These are phyloP conservation scores for Anthrax anthrax DNA, from an alignment of 2,888 invertebrate genomes.

Conservation along the genomic window DNA sequence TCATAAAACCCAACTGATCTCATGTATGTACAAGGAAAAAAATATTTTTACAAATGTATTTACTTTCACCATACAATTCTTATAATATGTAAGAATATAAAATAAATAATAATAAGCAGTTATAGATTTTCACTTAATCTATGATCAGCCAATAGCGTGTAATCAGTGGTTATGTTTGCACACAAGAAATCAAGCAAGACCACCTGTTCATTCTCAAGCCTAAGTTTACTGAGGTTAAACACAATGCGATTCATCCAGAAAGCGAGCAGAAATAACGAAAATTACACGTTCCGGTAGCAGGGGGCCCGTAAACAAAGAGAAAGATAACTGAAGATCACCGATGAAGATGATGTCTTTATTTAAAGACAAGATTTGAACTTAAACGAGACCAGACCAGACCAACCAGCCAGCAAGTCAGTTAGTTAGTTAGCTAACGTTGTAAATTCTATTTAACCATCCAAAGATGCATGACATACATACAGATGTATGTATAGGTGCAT, in stretches of 20 bases:
- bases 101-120: background rate
- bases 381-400: background rate
- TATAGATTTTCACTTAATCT: background rate
- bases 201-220: background rate
- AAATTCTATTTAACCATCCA: too few relatives aligned
- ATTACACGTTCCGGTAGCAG: background rate
- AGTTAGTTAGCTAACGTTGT: background rate
- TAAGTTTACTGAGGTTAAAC: background rate
- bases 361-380: background rate
- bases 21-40: background rate
- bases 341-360: background rate
- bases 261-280: background rate
- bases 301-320: background rate
- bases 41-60: background rate
- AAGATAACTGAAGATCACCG: background rate
- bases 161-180: background rate
- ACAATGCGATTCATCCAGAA: background rate
- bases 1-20: background rate
- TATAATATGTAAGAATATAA: background rate
- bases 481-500: too few relatives aligned
- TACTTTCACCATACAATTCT: background rate
- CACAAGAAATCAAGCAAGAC: background rate
- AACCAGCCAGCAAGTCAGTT: background rate
- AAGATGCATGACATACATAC: too few relatives aligned
- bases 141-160: background rate